Percentiles rank a stretch among this genome's conserved stretches.
These are phyloP conservation scores for Aratinga solstitialis DNA, from an alignment of 2,797 vertebrate species.

Conservation along the genomic window DNA sequence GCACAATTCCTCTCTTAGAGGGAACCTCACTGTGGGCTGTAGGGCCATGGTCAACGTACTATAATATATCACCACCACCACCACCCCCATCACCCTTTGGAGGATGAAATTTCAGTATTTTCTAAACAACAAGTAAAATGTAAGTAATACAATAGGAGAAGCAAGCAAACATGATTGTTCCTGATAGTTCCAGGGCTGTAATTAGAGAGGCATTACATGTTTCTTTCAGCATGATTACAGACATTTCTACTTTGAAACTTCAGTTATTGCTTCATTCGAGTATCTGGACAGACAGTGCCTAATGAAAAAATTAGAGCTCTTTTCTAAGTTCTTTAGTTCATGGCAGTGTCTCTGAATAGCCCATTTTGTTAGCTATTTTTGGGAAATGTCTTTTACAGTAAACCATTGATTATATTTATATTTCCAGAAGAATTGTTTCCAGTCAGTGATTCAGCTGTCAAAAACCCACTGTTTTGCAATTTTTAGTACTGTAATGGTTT, in stretches of 20 bases:
- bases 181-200: not conserved
- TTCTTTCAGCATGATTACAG: not conserved
- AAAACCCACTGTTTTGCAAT: not conserved
- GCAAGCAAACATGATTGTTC: not conserved
- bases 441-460: conserved; percentile 34
- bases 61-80: not conserved
- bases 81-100: not conserved
- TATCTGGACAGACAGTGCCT: not conserved
- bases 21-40: not conserved
- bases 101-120: not conserved
- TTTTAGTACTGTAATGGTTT: not conserved
- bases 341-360: not conserved
- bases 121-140: not conserved
- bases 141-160: not conserved
- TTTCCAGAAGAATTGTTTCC: not conserved
- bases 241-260: not conserved
- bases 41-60: not conserved
- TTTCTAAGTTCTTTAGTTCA: not conserved
- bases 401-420: not conserved
- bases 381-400: conserved; percentile 36
- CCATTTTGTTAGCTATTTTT: not conserved
- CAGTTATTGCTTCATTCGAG: conserved; percentile 1
- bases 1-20: not conserved
- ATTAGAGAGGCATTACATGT: not conserved
- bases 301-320: not conserved